These are phyloP conservation scores for Numenius phaeopus DNA, from an alignment of 2,797 vertebrate species.

Conservation along the genomic window DNA sequence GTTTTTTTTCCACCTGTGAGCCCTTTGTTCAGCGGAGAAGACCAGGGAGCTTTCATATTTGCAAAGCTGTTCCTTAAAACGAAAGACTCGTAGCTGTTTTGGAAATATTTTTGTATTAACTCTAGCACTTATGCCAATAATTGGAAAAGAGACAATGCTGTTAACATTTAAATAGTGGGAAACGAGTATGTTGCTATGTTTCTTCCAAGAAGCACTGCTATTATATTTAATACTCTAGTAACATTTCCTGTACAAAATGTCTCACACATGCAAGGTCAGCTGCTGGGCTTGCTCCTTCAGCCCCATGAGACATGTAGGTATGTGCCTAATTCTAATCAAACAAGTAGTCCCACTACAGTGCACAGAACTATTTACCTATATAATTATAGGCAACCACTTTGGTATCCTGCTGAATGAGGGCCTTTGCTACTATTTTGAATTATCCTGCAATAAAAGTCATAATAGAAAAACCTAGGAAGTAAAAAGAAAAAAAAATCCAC, in stretches of 20 bases:
- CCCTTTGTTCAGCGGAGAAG: background rate
- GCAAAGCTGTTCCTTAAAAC: background rate
- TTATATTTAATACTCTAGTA: background rate
- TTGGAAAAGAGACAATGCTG: background rate
- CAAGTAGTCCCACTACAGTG: background rate
- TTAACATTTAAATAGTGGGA: background rate
- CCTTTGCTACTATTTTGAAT: background rate
- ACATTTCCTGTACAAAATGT: slow-evolving; percentile 52
- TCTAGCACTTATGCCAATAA: background rate
- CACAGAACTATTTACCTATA: background rate
- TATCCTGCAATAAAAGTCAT: background rate
- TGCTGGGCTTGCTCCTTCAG: slow-evolving; percentile 7
- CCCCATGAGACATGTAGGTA: background rate
- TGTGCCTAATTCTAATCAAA: background rate
- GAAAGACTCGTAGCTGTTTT: background rate
- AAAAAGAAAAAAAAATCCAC: background rate
- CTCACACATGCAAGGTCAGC: background rate
- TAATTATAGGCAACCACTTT: background rate
- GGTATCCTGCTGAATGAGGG: background rate
- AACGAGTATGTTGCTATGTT: background rate
- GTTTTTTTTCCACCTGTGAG: background rate
- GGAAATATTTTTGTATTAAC: background rate
- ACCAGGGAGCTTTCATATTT: background rate
- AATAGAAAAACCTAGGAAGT: background rate
- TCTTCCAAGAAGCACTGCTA: background rate